Evolutionary conservation across 2,797 vertebrate genomes (phyloP).

Genomic region (Loris lydekkerianus): DNA sequence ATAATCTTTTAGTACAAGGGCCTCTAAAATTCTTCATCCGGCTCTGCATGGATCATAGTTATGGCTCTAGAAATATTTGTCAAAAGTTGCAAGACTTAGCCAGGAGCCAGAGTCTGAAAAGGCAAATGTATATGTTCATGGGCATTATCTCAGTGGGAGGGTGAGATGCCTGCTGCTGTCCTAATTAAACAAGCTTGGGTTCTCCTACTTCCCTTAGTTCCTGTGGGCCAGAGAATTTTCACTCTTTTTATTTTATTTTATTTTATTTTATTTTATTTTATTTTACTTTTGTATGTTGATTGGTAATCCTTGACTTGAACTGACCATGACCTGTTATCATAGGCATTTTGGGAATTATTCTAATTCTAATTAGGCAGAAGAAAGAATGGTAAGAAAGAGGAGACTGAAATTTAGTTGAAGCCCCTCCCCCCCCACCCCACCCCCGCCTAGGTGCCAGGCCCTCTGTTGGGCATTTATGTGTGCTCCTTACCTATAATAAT

Average conservation of each 20-base stretch:
- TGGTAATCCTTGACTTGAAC: constrained; percentile 18
- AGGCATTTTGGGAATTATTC: not conserved
- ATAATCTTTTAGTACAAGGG: not conserved
- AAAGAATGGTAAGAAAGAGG: not conserved
- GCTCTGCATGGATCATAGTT: not conserved
- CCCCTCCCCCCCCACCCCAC: not conserved
- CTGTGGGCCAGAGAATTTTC: not conserved
- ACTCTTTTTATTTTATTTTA: not conserved
- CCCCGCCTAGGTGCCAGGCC: no score
- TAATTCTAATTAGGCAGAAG: not conserved
- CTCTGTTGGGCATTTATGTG: not conserved
- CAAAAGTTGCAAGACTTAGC: not conserved
- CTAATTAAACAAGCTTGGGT: not conserved
- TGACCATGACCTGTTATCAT: not conserved
- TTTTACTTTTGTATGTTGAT: not conserved
- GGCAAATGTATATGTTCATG: rapidly evolving
- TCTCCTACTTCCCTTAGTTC: not conserved
- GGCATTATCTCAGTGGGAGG: not conserved
- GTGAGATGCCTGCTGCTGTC: not conserved
- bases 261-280: not conserved
- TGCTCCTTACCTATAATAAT: not conserved
- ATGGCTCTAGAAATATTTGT: not conserved
- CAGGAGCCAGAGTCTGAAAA: constrained; percentile 10
- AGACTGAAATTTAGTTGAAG: not conserved
- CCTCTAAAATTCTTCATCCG: not conserved